Percentiles rank a stretch among this genome's conserved stretches.
These are phyloP conservation scores for Euthynnus affinis DNA, from an alignment of 2,797 vertebrate genomes.

Conservation along the genomic window DNA sequence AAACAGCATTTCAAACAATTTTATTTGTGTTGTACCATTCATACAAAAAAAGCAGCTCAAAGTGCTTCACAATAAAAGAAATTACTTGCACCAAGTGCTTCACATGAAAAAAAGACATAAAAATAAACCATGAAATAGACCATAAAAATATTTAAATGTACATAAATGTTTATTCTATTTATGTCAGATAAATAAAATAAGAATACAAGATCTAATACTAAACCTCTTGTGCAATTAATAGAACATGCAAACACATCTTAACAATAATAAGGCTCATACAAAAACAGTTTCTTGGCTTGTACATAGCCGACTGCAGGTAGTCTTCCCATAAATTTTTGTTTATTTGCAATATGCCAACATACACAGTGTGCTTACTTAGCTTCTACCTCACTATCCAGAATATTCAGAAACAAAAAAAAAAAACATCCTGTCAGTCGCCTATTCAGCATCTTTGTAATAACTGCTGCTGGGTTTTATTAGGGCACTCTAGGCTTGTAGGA, in stretches of 20 bases:
- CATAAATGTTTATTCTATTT: conserved; percentile 39
- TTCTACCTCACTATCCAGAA: conserved; percentile 15
- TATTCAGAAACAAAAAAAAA: conserved; percentile 1
- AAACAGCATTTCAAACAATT: neutral
- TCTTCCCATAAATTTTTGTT: neutral
- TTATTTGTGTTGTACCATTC: too few relatives aligned
- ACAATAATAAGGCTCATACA: conserved; percentile 34
- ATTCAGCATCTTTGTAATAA: conserved; percentile 68
- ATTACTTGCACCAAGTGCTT: too few relatives aligned
- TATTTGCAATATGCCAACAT: conserved; percentile 8
- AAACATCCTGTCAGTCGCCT: neutral
- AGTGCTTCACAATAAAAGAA: too few relatives aligned
- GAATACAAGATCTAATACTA: neutral
- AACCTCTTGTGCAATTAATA: conserved; percentile 37
- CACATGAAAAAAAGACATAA: too few relatives aligned
- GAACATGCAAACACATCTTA: conserved; percentile 26
- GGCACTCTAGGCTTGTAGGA: conserved; percentile 75
- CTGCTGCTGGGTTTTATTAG: conserved; percentile 58
- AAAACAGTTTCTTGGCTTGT: conserved; percentile 24
- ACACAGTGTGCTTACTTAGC: neutral
- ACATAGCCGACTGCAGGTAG: conserved; percentile 1
- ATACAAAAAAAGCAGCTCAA: too few relatives aligned
- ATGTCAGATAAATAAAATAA: neutral
- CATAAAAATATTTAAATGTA: too few relatives aligned
- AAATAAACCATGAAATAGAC: too few relatives aligned